These are phyloP conservation scores for Listronotus bonariensis DNA, from an alignment of 1,140 invertebrate genomes.

Conservation along the genomic window DNA sequence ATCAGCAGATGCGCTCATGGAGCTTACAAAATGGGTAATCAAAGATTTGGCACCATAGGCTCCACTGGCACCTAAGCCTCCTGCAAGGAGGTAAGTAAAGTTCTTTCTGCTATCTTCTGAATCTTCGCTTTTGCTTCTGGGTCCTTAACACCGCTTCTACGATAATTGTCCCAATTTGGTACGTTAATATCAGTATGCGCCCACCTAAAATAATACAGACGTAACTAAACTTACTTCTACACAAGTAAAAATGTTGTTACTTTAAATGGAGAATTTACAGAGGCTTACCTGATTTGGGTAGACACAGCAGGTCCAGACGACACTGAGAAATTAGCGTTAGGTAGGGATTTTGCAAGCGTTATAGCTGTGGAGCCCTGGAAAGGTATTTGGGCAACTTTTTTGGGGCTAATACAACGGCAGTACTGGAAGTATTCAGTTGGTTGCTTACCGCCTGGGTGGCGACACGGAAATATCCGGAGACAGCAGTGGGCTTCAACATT, in stretches of 20 bases:
- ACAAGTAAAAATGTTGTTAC: not conserved
- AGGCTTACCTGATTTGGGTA: conserved; percentile 59
- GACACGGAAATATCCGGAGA: conserved; percentile 39
- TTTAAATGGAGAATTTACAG: conserved; percentile 7
- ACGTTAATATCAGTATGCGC: conserved; percentile 89
- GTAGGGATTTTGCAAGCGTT: conserved; percentile 36
- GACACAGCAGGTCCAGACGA: conserved; percentile 64
- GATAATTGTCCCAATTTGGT: conserved; percentile 85
- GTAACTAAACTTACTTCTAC: too few relatives aligned
- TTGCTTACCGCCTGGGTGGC: conserved; percentile 51
- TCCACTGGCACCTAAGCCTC: conserved; percentile 71
- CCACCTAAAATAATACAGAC: conserved; percentile 62
- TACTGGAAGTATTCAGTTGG: conserved; percentile 27
- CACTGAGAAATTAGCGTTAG: conserved; percentile 58
- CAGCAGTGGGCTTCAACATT: conserved; percentile 45
- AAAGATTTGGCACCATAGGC: conserved; percentile 82
- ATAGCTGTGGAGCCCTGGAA: conserved; percentile 20
- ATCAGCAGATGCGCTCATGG: conserved; percentile 90
- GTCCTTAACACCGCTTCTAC: conserved; percentile 69
- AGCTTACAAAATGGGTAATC: conserved; percentile 74
- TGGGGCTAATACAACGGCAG: conserved; percentile 26
- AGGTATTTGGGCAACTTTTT: conserved; percentile 25
- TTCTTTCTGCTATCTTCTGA: conserved; percentile 68
- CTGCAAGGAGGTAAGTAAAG: conserved; percentile 82
- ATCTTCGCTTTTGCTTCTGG: conserved; percentile 62